These are phyloP conservation scores for Hypsopygia costalis DNA, from an alignment of 2,888 invertebrate species.

Conservation along the genomic window DNA sequence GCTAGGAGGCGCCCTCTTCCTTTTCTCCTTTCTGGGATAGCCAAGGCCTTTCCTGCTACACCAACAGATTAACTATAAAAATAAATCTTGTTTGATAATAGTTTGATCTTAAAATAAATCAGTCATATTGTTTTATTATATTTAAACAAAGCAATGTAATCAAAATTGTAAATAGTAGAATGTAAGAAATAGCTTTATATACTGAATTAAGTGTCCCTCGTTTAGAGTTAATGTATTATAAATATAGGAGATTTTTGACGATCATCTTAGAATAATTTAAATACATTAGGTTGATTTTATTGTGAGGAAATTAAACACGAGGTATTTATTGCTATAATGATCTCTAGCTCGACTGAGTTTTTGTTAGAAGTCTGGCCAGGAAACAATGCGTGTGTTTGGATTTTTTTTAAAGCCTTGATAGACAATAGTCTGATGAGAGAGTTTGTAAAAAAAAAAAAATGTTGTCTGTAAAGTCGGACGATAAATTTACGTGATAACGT, in stretches of 20 bases:
- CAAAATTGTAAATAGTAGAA: slow-evolving; percentile 12
- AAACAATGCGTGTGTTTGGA: background rate
- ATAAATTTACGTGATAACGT: too few species aligned
- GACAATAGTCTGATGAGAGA: too few species aligned
- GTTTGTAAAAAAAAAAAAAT: too few species aligned
- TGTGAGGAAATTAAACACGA: slow-evolving; percentile 25
- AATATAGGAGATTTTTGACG: slow-evolving; percentile 8
- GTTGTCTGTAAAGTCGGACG: too few species aligned
- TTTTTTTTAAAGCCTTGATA: too few species aligned
- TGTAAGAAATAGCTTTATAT: slow-evolving; percentile 17
- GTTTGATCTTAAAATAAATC: too few species aligned
- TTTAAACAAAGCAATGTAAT: slow-evolving; percentile 4
- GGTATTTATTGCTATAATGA: slow-evolving; percentile 35
- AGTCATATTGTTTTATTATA: too few species aligned
- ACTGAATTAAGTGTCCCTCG: slow-evolving; percentile 10
- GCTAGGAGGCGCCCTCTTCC: too few species aligned
- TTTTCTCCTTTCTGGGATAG: too few species aligned
- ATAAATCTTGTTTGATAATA: too few species aligned
- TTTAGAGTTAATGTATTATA: slow-evolving; percentile 11
- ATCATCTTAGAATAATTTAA: background rate
- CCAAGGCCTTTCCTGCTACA: too few species aligned
- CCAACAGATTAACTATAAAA: too few species aligned
- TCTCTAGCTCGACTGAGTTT: slow-evolving; percentile 33
- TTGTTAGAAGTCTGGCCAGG: slow-evolving; percentile 6
- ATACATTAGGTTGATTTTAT: slow-evolving; percentile 1